Evolutionary conservation across 1,140 invertebrate genomes (phyloP).

Genomic region (Theocolax elegans): DNA sequence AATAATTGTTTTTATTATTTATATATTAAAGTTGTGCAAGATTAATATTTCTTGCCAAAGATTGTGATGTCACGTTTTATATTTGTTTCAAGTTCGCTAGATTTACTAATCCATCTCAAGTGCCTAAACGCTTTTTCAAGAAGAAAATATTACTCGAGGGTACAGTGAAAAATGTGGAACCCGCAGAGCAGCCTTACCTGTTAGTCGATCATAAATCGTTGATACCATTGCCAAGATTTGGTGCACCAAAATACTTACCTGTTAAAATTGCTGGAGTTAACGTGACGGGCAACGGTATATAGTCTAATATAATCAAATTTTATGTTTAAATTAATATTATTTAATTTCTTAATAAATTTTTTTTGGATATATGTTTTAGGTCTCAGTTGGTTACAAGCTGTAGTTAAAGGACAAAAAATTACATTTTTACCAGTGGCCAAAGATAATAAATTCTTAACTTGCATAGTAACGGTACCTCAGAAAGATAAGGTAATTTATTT

Average conservation of each 20-base stretch:
- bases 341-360: conserved; percentile 23
- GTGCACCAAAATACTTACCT: conserved; percentile 60
- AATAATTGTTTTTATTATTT: conserved; percentile 22
- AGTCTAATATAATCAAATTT: too few relatives aligned
- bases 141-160: conserved; percentile 62
- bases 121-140: conserved; percentile 66
- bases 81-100: conserved; percentile 61
- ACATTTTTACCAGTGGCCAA: conserved; percentile 64
- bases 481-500: conserved; percentile 51
- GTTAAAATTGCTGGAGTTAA: conserved; percentile 68
- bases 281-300: conserved; percentile 62
- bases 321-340: too few relatives aligned
- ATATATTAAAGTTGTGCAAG: background rate
- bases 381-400: conserved; percentile 67
- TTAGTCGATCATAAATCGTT: conserved; percentile 69
- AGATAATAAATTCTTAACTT: conserved; percentile 62
- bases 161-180: conserved; percentile 62
- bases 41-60: conserved; percentile 15
- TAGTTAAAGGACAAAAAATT: conserved; percentile 62
- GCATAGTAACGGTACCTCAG: conserved; percentile 62
- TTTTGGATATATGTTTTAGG: conserved; percentile 52
- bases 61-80: conserved; percentile 17
- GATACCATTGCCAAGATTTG: conserved; percentile 58
- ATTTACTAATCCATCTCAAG: conserved; percentile 64
- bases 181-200: conserved; percentile 59